phyloP scores from a whole-genome alignment of 2,797 vertebrate species.

The Erpetoichthys calabaricus region DNA sequence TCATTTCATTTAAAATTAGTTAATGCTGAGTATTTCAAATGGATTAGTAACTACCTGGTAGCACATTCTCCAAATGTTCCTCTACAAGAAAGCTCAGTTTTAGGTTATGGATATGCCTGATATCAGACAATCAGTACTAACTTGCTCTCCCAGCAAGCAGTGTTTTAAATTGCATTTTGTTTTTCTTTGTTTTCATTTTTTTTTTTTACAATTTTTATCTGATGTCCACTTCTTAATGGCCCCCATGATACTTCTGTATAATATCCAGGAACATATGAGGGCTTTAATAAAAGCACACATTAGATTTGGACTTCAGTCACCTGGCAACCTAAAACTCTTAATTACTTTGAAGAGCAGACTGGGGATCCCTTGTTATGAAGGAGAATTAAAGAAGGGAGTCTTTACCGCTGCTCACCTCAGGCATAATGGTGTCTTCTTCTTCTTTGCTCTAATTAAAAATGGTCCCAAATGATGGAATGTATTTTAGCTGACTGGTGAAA shows the following conservation, averaged over 20 bases:
- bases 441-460: neutral
- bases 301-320: neutral
- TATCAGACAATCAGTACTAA: neutral
- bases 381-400: neutral
- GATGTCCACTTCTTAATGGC: constrained; percentile 25
- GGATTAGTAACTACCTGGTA: no score
- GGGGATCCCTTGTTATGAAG: neutral
- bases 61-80: no score
- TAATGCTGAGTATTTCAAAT: no score
- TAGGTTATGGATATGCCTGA: no score
- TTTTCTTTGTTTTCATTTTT: neutral
- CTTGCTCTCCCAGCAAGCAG: neutral
- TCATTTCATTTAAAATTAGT: no score
- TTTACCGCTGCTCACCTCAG: neutral
- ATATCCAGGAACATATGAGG: neutral
- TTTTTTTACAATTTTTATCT: neutral
- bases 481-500: neutral
- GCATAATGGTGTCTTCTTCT: neutral
- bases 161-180: neutral
- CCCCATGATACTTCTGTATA: constrained; percentile 6
- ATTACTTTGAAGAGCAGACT: neutral
- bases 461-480: neutral
- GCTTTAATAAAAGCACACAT: neutral
- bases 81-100: no score
- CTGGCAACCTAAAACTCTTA: neutral